Conservation (phyloP, 2,797 vertebrate species). For the Scolopax bukidnonensis region DNA sequence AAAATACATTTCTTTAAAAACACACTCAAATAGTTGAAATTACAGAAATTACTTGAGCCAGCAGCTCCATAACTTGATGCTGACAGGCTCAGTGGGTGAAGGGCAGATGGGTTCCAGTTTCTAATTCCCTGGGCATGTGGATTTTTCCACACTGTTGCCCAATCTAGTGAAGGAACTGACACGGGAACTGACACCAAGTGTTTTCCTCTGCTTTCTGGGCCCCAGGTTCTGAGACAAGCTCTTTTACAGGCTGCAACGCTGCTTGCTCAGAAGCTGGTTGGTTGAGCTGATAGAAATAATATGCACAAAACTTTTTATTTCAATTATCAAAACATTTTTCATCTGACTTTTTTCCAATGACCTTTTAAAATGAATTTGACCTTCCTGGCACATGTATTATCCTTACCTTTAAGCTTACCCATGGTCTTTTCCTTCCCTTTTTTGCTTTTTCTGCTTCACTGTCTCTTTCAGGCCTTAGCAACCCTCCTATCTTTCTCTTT, state of each 20-base stretch:
- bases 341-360: background rate
- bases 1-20: background rate
- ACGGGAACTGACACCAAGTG: background rate
- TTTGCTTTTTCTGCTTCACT: background rate
- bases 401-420: background rate
- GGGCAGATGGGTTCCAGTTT: background rate
- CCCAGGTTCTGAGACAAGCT: background rate
- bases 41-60: background rate
- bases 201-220: background rate
- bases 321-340: background rate
- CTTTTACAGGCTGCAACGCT: background rate
- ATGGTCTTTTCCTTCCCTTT: background rate
- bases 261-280: background rate
- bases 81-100: background rate
- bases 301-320: background rate
- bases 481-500: background rate
- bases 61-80: background rate
- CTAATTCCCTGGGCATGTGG: background rate
- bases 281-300: background rate
- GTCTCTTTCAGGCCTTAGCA: background rate
- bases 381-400: background rate
- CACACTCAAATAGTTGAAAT: background rate
- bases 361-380: slow-evolving; percentile 13
- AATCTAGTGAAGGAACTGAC: background rate
- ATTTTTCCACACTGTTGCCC: background rate